These are phyloP conservation scores for Leptodactylus fallax DNA, from an alignment of 2,797 vertebrate species.

Conservation along the genomic window DNA sequence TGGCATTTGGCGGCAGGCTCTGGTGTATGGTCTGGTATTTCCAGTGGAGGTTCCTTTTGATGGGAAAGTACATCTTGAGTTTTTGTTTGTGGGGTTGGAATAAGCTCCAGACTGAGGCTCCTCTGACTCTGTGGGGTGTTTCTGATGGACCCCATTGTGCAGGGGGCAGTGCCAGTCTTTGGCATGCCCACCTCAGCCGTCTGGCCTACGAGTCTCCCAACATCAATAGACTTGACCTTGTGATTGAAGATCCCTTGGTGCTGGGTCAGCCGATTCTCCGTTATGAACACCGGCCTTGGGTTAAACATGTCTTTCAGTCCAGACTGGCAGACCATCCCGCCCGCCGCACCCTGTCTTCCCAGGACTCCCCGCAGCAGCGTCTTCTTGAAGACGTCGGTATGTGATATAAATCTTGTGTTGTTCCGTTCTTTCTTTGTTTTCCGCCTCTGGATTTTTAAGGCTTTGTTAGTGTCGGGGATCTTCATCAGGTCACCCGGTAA, in stretches of 20 bases:
- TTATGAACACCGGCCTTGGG: conserved; percentile 81
- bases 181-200: conserved; percentile 50
- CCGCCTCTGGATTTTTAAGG: conserved; percentile 35
- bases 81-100: conserved; percentile 6
- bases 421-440: conserved; percentile 57
- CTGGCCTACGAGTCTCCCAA: conserved; percentile 80
- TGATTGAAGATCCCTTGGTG: conserved; percentile 87
- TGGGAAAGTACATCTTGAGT: neutral
- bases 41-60: neutral
- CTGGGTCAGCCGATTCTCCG: conserved; percentile 82
- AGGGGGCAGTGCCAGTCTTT: neutral
- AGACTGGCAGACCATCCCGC: neutral
- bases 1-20: neutral
- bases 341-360: neutral
- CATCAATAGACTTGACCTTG: conserved; percentile 87
- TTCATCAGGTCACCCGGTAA: neutral
- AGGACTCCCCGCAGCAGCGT: neutral
- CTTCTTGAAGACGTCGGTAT: neutral
- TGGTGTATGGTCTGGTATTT: neutral
- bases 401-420: conserved; percentile 24
- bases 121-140: neutral
- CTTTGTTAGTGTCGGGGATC: too few species aligned
- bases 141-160: neutral
- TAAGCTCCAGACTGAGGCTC: neutral
- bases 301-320: neutral